Evolutionary conservation across 2,113 vertebrate genomes (phyloP).

Genomic region (Pseudorasbora parva): DNA sequence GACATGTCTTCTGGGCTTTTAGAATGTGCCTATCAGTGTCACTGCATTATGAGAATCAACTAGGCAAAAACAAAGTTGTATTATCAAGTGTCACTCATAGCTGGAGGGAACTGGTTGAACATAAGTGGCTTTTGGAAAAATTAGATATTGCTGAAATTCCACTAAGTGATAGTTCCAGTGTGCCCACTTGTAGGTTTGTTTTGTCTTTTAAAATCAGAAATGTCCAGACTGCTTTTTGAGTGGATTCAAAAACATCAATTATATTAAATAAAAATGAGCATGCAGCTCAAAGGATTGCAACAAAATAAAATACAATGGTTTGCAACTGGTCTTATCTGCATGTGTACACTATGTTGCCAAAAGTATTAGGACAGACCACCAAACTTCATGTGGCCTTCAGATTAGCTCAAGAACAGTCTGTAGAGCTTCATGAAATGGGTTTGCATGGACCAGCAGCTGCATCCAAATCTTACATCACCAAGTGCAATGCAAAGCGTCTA

Average conservation of each 20-base stretch:
- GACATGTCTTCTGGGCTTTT: background rate
- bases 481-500: no score
- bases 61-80: background rate
- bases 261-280: background rate
- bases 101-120: background rate
- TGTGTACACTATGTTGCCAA: no score
- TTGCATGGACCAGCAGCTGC: no score
- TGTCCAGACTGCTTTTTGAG: background rate
- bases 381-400: no score
- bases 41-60: constrained; percentile 25
- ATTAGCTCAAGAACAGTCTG: no score
- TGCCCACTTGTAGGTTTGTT: background rate
- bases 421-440: no score
- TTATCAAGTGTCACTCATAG: background rate
- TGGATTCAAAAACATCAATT: background rate
- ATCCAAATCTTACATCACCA: no score
- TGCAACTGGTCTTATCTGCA: no score
- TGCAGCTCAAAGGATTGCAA: background rate
- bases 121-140: background rate
- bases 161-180: background rate
- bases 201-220: background rate
- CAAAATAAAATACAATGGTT: no score
- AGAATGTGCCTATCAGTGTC: constrained; percentile 36
- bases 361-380: no score
- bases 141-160: background rate